Evolutionary conservation across 2,113 vertebrate genomes (phyloP), one percentile per base, ranked within the genome.

Genomic region (Callipepla squamata): DNA sequence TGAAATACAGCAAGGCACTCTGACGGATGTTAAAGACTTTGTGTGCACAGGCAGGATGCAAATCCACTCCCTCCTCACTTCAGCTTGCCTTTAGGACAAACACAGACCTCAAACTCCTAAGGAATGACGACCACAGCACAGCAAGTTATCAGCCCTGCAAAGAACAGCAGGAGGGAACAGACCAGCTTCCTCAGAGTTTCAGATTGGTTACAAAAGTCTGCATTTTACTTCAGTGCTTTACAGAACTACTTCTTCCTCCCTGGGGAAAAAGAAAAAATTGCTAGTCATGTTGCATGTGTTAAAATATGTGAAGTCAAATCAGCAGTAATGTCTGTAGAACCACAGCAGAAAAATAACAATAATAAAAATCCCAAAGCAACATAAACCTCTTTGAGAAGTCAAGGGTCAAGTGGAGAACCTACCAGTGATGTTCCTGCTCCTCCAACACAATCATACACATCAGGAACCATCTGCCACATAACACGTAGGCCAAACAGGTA

Each of bases 171-270:
- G 32, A 92, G 72, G 78, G 79, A 93, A 88, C 82, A 78, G n/a
- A 88, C 44, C 65, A 34, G 36, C 51, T 89, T 83, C 85, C 90
- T 86, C 22, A 80, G 34, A 86, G n/a, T 36, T 78, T 83, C 89
- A 80, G 51, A 44, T 61, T 53, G 21, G 16, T 88, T 87, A 85
- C 32, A 50, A 7, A 89, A 90, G 77, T 67, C 85, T 88, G 76
- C n/a, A 13, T 92, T 90, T 87, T 57, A 90, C 91, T 94, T 95
- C 94, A 96, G 95, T 96, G 94, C 94, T 95, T 97, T 88, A 88
- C 82, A 93, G 84, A 96, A 93, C 58, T 76, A 42, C 67, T 92
- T 87, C 80, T 91, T 82, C 84, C 95, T 86, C 55, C 42, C 9
- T 3, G 2, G 65, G 82, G 83, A 87, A 90, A 62, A 91, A 80